Base-by-base conservation (phyloP, 2,113 vertebrate species). In the Henicopernis longicauda region DNA sequence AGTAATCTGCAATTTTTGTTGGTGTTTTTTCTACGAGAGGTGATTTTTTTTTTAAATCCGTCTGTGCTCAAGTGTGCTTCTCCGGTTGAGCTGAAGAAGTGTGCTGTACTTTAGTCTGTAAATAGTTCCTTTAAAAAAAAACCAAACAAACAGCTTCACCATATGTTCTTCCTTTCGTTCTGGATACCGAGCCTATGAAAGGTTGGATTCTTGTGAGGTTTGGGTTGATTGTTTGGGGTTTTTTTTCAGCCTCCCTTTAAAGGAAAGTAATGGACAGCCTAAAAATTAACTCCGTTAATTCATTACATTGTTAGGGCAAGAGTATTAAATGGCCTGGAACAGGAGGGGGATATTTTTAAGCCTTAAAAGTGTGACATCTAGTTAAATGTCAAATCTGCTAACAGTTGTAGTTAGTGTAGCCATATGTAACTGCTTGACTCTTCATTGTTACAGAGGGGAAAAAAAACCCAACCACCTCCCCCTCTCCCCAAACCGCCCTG, bases 1-100 rank as follows among this genome's bases (percentile, higher is more conserved):
- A 23, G 81, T 2, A 0, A 2, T 16, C 34, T 27, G 57, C 62
- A 1, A 2, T 0, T 5, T 52, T 1, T 4, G 71, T 18, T 3
- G 61, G 57, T 14, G 63, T 59, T 7, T 31, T 16, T 50, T 4
- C 49, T 16, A 4, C 1, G 82, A 36, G 16, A 34, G 73, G 69
- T 3, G 58, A 0, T 15, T 38, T 40, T 38, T 38, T 38, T 40
- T 40, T 11, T 16, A 14, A 76, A 31, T 9, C 32, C 25, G 4
- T 5, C 81, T 1, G 0, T 10, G 0, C 47, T 19, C 0, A 77
- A 81, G 88, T 81, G 72, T 61, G 90, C 44, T 44, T 42, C 84
- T 73, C 40, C 20, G 67, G 21, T 2, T 7, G 70, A 8, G 83
- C 54, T 11, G 40, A 6, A 52, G 71, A 17, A 42, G 34, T 11